A percentile compares a stretch with the other conserved stretches of the same genome.
These are phyloP conservation scores for Anas bernieri DNA, from an alignment of 2,797 vertebrate genomes.

Conservation along the genomic window DNA sequence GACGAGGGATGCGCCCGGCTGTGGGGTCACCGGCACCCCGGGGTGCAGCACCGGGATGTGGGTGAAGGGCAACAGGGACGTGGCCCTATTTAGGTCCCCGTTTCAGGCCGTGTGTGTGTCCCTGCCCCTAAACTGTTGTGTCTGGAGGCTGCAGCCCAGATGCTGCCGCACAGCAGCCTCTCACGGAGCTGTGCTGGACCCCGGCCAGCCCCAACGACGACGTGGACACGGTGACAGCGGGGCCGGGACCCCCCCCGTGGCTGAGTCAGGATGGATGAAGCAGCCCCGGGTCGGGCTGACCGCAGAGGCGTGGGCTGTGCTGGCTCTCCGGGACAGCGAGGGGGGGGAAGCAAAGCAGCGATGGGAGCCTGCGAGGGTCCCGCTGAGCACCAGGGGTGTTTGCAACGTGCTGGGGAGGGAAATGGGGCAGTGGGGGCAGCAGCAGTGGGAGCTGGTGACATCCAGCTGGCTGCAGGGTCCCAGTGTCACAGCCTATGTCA, in stretches of 20 bases:
- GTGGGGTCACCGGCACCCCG: accelerated
- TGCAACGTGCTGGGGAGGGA: not conserved
- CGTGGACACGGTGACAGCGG: accelerated
- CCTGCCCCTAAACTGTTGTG: not conserved
- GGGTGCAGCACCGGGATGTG: not conserved
- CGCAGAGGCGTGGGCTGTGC: not conserved
- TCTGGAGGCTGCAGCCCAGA: not conserved
- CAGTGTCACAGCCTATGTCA: not conserved
- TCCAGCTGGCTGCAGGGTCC: not conserved
- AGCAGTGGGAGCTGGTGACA: not conserved
- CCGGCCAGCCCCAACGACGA: not conserved
- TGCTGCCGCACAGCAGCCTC: not conserved
- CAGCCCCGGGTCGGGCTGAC: not conserved
- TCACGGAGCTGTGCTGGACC: not conserved
- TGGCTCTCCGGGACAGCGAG: not conserved
- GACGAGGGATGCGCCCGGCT: not conserved
- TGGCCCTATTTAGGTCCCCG: accelerated
- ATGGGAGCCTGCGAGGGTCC: not conserved
- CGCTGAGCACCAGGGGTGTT: not conserved
- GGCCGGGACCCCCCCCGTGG: not conserved
- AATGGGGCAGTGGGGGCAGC: not conserved
- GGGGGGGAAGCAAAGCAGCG: not conserved
- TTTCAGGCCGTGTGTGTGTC: not conserved
- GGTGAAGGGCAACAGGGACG: not conserved
- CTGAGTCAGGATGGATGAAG: not conserved